A percentile compares a stretch with the other conserved stretches of the same genome.
phyloP scores from a whole-genome alignment of 2,888 invertebrate genomes.

The Epirrita christyi region DNA sequence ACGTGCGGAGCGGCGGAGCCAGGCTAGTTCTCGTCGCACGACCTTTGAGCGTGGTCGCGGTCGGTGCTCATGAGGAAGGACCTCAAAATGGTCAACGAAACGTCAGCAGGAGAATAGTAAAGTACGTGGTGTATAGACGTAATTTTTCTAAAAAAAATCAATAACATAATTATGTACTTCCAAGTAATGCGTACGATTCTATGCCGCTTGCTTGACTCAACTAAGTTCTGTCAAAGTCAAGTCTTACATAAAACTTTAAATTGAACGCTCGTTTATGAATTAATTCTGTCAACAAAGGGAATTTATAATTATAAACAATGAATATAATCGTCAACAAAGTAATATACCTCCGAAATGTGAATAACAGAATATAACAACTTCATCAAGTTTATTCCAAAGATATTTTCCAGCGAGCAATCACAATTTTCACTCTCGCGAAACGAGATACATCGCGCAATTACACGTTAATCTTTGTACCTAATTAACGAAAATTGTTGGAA shows the following conservation, averaged over 20 bases:
- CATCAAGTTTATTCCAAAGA: constrained; percentile 54
- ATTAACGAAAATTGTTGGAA: constrained; percentile 53
- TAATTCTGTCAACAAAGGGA: constrained; percentile 3
- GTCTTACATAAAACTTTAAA: constrained; percentile 1
- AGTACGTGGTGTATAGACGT: no score
- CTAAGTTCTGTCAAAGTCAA: not conserved
- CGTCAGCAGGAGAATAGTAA: no score
- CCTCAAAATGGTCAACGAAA: no score
- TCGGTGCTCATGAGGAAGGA: no score
- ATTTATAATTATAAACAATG: no score
- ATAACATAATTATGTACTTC: no score
- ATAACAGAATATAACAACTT: constrained; percentile 11
- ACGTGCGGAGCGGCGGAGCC: no score
- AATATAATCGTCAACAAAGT: constrained; percentile 1
- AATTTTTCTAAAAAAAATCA: no score
- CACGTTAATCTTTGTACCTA: constrained; percentile 47
- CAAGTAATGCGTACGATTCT: no score
- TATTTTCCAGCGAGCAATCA: constrained; percentile 51
- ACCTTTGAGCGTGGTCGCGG: no score
- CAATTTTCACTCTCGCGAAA: constrained; percentile 57
- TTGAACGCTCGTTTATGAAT: constrained; percentile 1
- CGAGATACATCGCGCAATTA: constrained; percentile 49
- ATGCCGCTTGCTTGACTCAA: no score
- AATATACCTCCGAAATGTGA: constrained; percentile 1
- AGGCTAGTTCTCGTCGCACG: no score